phyloP scores from a whole-genome alignment of 2,797 vertebrate genomes.

The Carapus acus region DNA sequence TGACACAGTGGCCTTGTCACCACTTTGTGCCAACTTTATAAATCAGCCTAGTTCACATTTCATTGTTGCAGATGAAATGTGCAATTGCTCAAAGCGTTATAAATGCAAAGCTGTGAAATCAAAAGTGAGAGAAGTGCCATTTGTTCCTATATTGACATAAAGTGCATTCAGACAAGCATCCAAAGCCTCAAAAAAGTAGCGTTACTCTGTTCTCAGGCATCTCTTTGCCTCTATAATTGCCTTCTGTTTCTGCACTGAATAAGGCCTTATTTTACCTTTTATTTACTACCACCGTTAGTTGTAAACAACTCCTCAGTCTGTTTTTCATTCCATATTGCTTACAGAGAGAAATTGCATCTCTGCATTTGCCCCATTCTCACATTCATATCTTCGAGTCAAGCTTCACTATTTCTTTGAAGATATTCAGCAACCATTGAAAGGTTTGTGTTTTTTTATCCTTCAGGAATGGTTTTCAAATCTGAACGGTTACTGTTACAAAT shows the following conservation, averaged over 20 bases:
- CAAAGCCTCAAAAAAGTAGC: conserved; percentile 52
- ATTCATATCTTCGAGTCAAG: conserved; percentile 11
- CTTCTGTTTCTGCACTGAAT: conserved; percentile 21
- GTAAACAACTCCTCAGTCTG: conserved; percentile 19
- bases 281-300: background rate
- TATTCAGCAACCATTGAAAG: conserved; percentile 40
- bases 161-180: conserved; percentile 52
- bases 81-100: conserved; percentile 51
- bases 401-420: conserved; percentile 27
- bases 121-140: conserved; percentile 65
- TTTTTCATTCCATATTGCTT: conserved; percentile 14
- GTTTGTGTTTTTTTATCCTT: conserved; percentile 43
- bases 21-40: conserved; percentile 72
- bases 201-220: conserved; percentile 30
- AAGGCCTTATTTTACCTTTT: conserved; percentile 11
- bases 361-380: no score
- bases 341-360: no score
- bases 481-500: conserved; percentile 35
- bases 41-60: conserved; percentile 62
- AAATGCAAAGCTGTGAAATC: conserved; percentile 65
- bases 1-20: conserved; percentile 74
- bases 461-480: conserved; percentile 47
- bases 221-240: conserved; percentile 22
- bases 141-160: conserved; percentile 49
- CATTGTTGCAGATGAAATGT: conserved; percentile 59